Evolutionary conservation across 2,113 vertebrate genomes (phyloP).

Genomic region (Spea multiplicata): DNA sequence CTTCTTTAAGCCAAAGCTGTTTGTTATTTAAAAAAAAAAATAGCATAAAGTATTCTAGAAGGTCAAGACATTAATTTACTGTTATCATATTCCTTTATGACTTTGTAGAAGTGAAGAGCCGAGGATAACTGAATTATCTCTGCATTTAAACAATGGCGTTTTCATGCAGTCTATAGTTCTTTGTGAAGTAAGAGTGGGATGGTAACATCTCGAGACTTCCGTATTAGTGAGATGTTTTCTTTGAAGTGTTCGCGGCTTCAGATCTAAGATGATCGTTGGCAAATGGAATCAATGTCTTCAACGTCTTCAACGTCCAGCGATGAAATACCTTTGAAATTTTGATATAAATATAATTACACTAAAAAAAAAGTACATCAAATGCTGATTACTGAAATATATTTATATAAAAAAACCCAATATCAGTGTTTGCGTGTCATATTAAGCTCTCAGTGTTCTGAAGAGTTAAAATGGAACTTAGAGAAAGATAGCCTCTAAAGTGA

Average conservation of each 20-base stretch:
- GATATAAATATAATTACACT: not conserved
- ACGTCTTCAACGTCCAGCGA: constrained; percentile 19
- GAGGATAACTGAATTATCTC: no score
- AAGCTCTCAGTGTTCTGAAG: no score
- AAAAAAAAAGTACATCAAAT: not conserved
- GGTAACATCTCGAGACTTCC: constrained; percentile 3
- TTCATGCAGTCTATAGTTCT: no score
- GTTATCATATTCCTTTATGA: no score
- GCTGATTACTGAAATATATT: not conserved
- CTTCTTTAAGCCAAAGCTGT: no score
- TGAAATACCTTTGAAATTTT: constrained; percentile 34
- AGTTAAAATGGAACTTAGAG: no score
- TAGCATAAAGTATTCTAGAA: no score
- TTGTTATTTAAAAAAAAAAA: no score
- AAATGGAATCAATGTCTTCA: constrained; percentile 35
- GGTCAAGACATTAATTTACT: no score
- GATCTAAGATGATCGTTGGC: constrained; percentile 33
- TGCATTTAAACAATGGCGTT: no score
- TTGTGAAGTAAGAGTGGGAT: not conserved
- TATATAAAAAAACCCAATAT: not conserved
- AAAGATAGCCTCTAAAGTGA: no score
- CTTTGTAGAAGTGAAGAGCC: no score
- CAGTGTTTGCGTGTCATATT: not conserved
- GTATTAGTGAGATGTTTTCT: constrained; percentile 16
- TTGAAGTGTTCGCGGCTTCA: constrained; percentile 26